Percentiles rank a stretch among this genome's conserved stretches.
Evolutionary conservation across 2,888 invertebrate genomes (phyloP).

Genomic region (Nudaria mundana): DNA sequence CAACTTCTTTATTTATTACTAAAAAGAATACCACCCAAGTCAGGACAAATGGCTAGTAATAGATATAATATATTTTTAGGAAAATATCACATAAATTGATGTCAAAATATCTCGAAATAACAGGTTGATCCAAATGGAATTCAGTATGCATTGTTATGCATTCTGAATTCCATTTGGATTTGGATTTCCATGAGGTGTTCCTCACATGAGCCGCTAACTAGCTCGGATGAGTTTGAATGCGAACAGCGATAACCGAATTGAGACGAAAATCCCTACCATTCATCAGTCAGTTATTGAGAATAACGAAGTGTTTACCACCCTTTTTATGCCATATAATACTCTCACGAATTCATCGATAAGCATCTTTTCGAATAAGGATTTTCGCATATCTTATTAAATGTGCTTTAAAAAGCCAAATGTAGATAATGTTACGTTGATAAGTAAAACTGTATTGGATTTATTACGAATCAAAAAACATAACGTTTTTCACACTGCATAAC

Average conservation of each 20-base stretch:
- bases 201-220: slow-evolving; percentile 60
- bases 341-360: slow-evolving; percentile 57
- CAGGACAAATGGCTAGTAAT: no score
- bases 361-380: slow-evolving; percentile 45
- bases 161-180: no score
- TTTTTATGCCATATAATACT: slow-evolving; percentile 62
- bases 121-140: neutral
- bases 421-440: slow-evolving; percentile 5
- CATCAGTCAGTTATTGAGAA: slow-evolving; percentile 76
- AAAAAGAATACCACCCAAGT: no score
- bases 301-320: slow-evolving; percentile 63
- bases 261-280: slow-evolving; percentile 72
- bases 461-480: no score
- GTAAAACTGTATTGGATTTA: no score
- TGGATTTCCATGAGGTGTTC: no score
- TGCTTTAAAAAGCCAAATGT: slow-evolving; percentile 18
- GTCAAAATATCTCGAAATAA: neutral
- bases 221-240: slow-evolving; percentile 59
- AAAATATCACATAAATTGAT: neutral
- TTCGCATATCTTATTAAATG: slow-evolving; percentile 42
- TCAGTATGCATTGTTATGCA: slow-evolving; percentile 40
- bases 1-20: no score
- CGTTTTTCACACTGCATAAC: no score
- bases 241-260: slow-evolving; percentile 76
- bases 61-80: neutral